Conservation (phyloP, 2,113 vertebrate genomes). For the Danionella cerebrum region DNA sequence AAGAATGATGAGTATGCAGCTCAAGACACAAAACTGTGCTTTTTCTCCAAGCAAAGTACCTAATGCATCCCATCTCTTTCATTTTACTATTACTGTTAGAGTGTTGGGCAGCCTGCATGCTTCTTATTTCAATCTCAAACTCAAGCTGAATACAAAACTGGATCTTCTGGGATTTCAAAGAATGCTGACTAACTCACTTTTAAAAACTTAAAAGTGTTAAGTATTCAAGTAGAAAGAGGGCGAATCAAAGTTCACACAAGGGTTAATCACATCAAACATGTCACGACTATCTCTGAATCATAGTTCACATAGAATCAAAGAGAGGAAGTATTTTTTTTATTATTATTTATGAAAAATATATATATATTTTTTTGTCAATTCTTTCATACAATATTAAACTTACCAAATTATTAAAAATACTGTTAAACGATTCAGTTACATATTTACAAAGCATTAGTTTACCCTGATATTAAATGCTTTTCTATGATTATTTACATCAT, state of each 20-base stretch:
- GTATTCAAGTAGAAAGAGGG: neutral
- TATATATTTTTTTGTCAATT: too few relatives aligned
- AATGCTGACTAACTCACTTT: neutral
- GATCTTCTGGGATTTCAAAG: neutral
- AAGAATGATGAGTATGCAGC: constrained; percentile 21
- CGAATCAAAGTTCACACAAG: constrained; percentile 12
- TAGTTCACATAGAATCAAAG: neutral
- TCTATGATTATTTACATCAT: too few relatives aligned
- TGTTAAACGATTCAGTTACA: too few relatives aligned
- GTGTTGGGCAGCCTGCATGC: neutral
- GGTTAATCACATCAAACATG: neutral
- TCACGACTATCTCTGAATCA: neutral
- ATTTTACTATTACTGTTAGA: too few relatives aligned
- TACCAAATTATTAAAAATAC: too few relatives aligned
- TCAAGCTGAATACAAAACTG: neutral
- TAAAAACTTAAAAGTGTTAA: constrained; percentile 5
- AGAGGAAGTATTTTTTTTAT: too few relatives aligned
- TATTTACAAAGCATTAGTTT: too few relatives aligned
- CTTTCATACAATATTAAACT: too few relatives aligned
- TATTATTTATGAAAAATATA: neutral
- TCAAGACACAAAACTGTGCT: neutral
- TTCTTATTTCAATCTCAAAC: neutral
- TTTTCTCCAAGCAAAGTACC: neutral
- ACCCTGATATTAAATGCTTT: too few relatives aligned
- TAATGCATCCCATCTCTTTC: too few relatives aligned